Percentiles rank a stretch among this genome's conserved stretches.
Evolutionary conservation across 2,888 invertebrate genomes (phyloP).

Genomic region (Drosophila borborema): DNA sequence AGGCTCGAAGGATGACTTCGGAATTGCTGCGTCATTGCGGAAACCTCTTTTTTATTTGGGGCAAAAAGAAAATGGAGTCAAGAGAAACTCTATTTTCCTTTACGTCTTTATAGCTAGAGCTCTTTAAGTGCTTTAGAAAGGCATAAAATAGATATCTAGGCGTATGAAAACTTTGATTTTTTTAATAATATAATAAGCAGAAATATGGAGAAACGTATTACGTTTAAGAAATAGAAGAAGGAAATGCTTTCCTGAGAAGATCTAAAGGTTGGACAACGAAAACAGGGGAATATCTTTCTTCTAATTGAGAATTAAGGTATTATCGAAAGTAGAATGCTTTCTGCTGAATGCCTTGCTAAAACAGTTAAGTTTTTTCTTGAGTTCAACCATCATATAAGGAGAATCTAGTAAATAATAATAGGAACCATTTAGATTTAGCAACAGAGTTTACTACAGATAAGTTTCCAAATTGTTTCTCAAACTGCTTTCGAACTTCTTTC

Average conservation of each 20-base stretch:
- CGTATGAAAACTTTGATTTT: background rate
- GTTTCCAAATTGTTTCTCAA: background rate
- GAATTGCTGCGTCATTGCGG: slow-evolving; percentile 30
- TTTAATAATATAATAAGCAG: background rate
- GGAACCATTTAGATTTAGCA: no score
- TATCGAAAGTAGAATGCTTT: no score
- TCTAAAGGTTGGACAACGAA: background rate
- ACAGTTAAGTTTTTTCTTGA: no score
- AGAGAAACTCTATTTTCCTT: background rate
- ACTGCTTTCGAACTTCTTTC: no score
- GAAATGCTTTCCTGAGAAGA: background rate
- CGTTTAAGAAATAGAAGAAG: background rate
- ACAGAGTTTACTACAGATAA: background rate
- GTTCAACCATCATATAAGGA: background rate
- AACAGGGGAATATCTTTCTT: no score
- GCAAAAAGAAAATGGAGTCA: background rate
- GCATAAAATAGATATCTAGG: background rate
- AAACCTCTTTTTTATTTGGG: slow-evolving; percentile 20
- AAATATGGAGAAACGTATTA: background rate
- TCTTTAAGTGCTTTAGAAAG: background rate
- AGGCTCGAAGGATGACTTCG: background rate
- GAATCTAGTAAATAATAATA: background rate
- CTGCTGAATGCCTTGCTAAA: no score
- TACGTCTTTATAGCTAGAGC: background rate
- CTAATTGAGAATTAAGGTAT: no score